Percentiles rank a stretch among this genome's conserved stretches.
These are phyloP conservation scores for Petaurus breviceps DNA, from an alignment of 2,113 vertebrate genomes.

Conservation along the genomic window DNA sequence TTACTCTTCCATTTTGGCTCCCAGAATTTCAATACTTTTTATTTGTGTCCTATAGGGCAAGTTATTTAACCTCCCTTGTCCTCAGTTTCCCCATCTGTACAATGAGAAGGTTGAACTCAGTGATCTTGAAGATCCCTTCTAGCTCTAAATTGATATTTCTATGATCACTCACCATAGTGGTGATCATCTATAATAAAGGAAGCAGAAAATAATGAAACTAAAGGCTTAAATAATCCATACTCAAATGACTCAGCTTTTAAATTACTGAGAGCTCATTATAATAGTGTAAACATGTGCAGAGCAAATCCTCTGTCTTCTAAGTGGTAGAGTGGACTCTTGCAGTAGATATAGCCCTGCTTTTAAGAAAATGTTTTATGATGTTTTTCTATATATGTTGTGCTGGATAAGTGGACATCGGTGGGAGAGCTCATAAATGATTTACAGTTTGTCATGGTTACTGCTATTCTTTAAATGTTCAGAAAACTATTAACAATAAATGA, in stretches of 20 bases:
- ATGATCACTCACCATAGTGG: background rate
- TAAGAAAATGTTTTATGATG: background rate
- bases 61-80: background rate
- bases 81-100: background rate
- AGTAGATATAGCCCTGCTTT: background rate
- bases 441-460: conserved; percentile 40
- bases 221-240: background rate
- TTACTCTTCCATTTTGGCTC: too few relatives aligned
- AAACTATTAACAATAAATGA: conserved; percentile 73
- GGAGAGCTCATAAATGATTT: conserved; percentile 55
- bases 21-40: background rate
- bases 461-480: conserved; percentile 39
- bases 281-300: background rate
- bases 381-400: background rate
- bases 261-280: too few relatives aligned
- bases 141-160: background rate
- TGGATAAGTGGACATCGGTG: conserved; percentile 48
- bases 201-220: background rate
- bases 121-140: background rate
- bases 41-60: background rate
- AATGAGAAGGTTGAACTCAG: background rate
- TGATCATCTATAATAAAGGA: background rate
- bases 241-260: background rate
- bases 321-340: background rate
- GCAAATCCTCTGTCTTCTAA: background rate